Evolutionary conservation across 2,113 vertebrate genomes (phyloP).

Genomic region (Oncorhynchus keta): DNA sequence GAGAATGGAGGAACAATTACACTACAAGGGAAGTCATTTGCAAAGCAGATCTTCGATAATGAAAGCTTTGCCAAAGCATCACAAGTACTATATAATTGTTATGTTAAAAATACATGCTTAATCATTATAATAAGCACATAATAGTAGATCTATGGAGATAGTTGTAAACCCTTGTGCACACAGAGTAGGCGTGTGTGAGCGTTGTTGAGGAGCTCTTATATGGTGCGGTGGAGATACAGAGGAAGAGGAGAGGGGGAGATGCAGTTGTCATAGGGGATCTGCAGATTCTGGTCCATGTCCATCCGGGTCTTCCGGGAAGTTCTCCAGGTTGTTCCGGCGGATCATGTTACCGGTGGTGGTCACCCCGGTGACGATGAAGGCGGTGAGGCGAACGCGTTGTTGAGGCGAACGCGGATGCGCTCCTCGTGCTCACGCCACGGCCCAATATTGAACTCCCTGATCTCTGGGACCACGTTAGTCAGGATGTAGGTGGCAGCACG

Average conservation of each 20-base stretch:
- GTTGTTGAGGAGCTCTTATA: slow-evolving; percentile 32
- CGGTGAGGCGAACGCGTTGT: slow-evolving; percentile 58
- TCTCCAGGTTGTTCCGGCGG: slow-evolving; percentile 70
- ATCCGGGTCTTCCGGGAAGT: slow-evolving; percentile 56
- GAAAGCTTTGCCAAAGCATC: not conserved
- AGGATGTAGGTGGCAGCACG: slow-evolving; percentile 71
- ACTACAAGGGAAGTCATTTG: not conserved
- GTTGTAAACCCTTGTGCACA: not conserved
- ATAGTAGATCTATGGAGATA: not conserved
- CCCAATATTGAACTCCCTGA: slow-evolving; percentile 70
- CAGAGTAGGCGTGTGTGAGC: not conserved
- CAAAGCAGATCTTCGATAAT: not conserved
- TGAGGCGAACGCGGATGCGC: too few relatives aligned
- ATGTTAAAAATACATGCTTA: not conserved
- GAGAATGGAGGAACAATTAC: not conserved
- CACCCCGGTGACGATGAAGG: slow-evolving; percentile 65
- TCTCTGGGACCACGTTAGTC: slow-evolving; percentile 70
- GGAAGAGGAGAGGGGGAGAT: slow-evolving; percentile 70
- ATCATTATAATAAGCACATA: not conserved
- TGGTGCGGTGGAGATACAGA: slow-evolving; percentile 61
- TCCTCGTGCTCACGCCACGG: slow-evolving; percentile 76
- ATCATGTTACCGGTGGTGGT: slow-evolving; percentile 72
- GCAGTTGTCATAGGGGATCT: slow-evolving; percentile 41
- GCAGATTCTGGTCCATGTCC: slow-evolving; percentile 62
- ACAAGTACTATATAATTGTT: not conserved